Conservation (phyloP, 2,797 vertebrate genomes). For the Thamnophis elegans region DNA sequence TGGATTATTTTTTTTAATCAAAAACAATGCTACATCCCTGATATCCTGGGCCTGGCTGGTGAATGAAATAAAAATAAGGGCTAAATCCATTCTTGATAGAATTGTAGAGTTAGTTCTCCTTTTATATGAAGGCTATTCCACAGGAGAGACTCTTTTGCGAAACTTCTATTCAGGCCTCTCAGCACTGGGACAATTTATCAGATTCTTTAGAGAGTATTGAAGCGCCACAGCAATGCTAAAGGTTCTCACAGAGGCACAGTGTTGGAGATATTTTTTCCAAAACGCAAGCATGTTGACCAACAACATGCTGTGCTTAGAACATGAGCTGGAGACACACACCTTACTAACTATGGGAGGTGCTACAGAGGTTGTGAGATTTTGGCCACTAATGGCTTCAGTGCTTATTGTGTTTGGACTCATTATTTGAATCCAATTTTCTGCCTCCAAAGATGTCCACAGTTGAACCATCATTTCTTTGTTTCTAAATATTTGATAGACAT, state of each 20-base stretch:
- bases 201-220: background rate
- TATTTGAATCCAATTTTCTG: background rate
- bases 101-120: background rate
- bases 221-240: background rate
- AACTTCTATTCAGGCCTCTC: background rate
- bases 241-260: background rate
- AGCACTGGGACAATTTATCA: background rate
- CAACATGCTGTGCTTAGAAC: background rate
- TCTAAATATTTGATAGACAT: background rate
- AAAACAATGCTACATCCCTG: background rate
- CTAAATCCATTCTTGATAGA: background rate
- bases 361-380: background rate
- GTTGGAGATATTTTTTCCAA: background rate
- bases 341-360: background rate
- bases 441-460: background rate
- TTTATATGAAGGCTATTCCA: background rate
- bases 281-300: background rate
- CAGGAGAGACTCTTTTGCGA: background rate
- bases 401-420: background rate
- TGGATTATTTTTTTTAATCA: background rate
- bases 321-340: background rate
- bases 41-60: background rate
- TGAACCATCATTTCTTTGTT: background rate
- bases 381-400: background rate
- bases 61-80: background rate